Conservation (phyloP, 2,113 vertebrate species). For the Tachysurus fulvidraco region DNA sequence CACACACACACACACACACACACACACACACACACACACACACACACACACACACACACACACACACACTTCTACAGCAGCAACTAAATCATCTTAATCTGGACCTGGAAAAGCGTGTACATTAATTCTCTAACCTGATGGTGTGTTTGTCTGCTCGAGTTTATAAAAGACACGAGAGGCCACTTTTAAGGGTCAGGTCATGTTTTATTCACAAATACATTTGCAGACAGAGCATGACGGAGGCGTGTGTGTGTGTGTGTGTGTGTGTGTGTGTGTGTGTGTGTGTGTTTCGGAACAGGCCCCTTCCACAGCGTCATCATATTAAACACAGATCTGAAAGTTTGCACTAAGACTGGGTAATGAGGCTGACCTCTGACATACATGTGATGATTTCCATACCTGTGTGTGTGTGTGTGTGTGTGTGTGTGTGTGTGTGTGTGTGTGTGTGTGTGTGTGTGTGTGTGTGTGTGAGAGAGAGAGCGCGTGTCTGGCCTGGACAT, state of each 20-base stretch:
- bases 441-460: constrained; percentile 56
- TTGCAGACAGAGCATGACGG: constrained; percentile 30
- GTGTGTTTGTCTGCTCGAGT: constrained; percentile 31
- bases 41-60: constrained; percentile 44
- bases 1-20: constrained; percentile 42
- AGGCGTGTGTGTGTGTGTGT: constrained; percentile 28
- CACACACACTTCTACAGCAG: constrained; percentile 61
- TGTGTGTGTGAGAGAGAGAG: constrained; percentile 31
- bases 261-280: constrained; percentile 40
- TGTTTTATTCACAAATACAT: constrained; percentile 53
- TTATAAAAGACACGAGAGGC: constrained; percentile 20
- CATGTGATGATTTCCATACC: constrained; percentile 95
- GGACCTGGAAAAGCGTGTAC: constrained; percentile 3
- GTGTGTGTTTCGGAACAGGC: constrained; percentile 68
- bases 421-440: constrained; percentile 57
- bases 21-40: constrained; percentile 43
- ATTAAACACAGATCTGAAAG: constrained; percentile 91
- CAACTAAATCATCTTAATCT: constrained; percentile 72
- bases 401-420: constrained; percentile 59
- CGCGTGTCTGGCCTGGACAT: constrained; percentile 85
- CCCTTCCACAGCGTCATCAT: constrained; percentile 73
- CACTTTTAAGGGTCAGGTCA: constrained; percentile 27
- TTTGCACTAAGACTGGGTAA: constrained; percentile 98
- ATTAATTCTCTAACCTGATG: constrained; percentile 23
- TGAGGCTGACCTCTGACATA: constrained; percentile 95